Conservation (phyloP, 2,888 invertebrate genomes). For the Microchrysa polita region DNA sequence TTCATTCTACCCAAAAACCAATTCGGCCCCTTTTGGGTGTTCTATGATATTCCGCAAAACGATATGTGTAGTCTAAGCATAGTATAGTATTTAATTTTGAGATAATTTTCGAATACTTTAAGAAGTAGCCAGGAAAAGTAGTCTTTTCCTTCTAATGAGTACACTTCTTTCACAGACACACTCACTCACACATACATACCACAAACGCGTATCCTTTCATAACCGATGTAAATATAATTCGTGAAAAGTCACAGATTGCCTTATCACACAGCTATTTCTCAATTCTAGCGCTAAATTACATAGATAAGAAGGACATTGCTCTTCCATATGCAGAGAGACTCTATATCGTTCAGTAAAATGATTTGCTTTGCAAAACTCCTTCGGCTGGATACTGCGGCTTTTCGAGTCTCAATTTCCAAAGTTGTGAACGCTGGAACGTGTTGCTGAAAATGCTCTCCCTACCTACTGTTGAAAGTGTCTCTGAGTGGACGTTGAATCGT, state of each 20-base stretch:
- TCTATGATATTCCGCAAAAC: too few relatives aligned
- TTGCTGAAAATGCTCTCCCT: constrained; percentile 23
- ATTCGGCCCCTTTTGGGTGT: too few relatives aligned
- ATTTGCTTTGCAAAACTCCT: constrained; percentile 39
- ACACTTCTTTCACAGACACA: too few relatives aligned
- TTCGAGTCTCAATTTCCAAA: constrained; percentile 17
- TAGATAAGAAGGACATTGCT: constrained; percentile 17
- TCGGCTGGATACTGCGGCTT: constrained; percentile 19
- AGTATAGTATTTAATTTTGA: too few relatives aligned
- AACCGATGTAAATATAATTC: neutral
- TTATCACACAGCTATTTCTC: constrained; percentile 5
- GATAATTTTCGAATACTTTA: too few relatives aligned
- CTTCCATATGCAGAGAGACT: too few relatives aligned
- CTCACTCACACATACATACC: constrained; percentile 13
- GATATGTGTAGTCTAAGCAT: too few relatives aligned
- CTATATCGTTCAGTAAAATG: constrained; percentile 13
- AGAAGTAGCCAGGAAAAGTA: too few relatives aligned
- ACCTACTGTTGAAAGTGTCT: neutral
- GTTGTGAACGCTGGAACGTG: constrained; percentile 29
- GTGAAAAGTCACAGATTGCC: too few relatives aligned
- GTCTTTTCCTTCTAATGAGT: too few relatives aligned
- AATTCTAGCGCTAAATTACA: neutral
- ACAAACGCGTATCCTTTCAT: constrained; percentile 28
- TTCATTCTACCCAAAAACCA: too few relatives aligned
- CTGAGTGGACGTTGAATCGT: neutral